Evolutionary conservation across 2,113 vertebrate genomes (phyloP).

Genomic region (Cynoglossus semilaevis): DNA sequence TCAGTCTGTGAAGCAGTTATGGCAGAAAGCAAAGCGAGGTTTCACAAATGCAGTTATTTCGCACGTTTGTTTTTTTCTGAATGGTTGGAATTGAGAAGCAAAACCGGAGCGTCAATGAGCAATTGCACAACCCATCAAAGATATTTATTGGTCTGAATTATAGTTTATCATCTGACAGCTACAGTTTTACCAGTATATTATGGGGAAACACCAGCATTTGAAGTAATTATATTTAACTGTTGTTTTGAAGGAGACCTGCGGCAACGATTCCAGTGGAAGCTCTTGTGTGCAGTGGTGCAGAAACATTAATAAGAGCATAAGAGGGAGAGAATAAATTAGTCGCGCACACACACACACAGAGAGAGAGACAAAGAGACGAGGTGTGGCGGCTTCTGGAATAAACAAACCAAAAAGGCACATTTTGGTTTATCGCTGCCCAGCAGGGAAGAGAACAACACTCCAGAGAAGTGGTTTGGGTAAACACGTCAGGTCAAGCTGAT

Average conservation of each 20-base stretch:
- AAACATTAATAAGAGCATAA: conserved; percentile 32
- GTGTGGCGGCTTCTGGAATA: conserved; percentile 12
- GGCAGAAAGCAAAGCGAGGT: neutral
- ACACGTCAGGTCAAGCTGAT: conserved; percentile 10
- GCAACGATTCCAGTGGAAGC: conserved; percentile 17
- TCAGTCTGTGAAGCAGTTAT: neutral
- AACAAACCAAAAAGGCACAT: conserved; percentile 26
- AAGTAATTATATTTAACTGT: conserved; percentile 3
- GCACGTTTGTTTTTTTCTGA: neutral
- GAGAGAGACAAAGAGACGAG: no score
- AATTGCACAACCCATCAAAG: conserved; percentile 4
- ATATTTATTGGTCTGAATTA: neutral
- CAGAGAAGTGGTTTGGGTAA: conserved; percentile 23
- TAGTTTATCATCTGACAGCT: conserved; percentile 5
- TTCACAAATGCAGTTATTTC: conserved; percentile 2
- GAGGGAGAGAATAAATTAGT: conserved; percentile 7
- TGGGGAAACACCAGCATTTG: neutral
- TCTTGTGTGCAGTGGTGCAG: conserved; percentile 19
- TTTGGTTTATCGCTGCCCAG: conserved; percentile 1
- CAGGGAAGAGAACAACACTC: neutral
- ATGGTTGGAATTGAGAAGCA: neutral
- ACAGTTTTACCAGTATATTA: neutral
- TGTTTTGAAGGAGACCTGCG: conserved; percentile 10
- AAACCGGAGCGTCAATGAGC: conserved; percentile 1
- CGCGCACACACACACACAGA: conserved; percentile 24